Base-by-base conservation (phyloP, 2,888 invertebrate species). In the Lomographa bimaculata region DNA sequence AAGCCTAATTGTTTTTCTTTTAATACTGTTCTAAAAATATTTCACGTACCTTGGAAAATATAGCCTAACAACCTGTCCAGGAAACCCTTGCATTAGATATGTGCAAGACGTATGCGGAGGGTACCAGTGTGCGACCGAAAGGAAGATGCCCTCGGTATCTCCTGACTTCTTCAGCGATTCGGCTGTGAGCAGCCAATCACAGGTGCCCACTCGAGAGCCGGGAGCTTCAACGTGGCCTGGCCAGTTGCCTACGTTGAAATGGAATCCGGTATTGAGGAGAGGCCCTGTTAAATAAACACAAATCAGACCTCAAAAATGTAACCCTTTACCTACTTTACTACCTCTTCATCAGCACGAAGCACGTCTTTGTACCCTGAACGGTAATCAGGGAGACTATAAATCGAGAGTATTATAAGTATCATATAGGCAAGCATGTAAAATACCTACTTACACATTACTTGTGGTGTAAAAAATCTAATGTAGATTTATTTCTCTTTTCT, bases 181-280 rank as follows among this genome's bases (percentile, higher is more conserved):
- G 28, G 96, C 96, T 35, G 95, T 95, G 27, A 97, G 90, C 30
- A 96, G 84, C 97, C 97, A 97, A 77, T 96, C 96, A 69, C 97
- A 97, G 26, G 95, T 95, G 2, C 96, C 96, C 46, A 96, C 95
- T 55, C 94, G 92, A 16, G 94, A 95, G 0, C 97, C 96, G 0
- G 96, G 95, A 0, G 96, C 96, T 68, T 97, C 96, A 29, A 96
- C 96, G 78, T 96, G 96, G 0, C 97, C 97, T 0, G 97, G 97
- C 96, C 96, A 97, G 79, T 96, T 96, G 52, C 97, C 97, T 30
- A 97, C 97, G 83, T 97, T 97, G 87, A 97, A 97, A 81, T 97
- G 97, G 76, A 97, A 97, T 2, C 97, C 97, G 0, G 97, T 97
- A 76, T 97, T 97, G 29, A 97, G 90, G 8, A 97, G 87, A 0